These are phyloP conservation scores for Oikopleura vanhoeffeni DNA, from an alignment of 23 tunicate species.

Conservation along the genomic window DNA sequence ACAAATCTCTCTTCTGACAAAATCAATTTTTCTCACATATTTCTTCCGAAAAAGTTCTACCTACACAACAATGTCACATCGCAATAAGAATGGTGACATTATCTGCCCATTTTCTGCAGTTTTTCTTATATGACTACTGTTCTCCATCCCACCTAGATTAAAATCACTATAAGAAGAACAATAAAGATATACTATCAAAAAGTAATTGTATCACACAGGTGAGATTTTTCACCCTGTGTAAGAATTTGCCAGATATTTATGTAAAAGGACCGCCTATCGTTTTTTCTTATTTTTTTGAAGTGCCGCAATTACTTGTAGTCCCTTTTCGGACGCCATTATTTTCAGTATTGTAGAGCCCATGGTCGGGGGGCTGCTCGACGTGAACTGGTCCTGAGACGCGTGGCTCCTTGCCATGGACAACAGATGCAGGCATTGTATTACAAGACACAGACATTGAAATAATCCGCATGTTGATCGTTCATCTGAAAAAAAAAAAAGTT, in stretches of 20 bases:
- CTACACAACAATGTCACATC: no score
- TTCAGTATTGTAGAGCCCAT: slow-evolving; percentile 23
- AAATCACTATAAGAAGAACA: slow-evolving; percentile 7
- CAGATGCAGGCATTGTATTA: slow-evolving; percentile 34
- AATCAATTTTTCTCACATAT: no score
- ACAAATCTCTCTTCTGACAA: no score
- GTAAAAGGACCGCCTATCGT: background rate
- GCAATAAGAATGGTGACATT: background rate
- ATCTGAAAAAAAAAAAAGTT: background rate
- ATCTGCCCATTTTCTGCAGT: slow-evolving; percentile 11
- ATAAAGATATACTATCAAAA: background rate
- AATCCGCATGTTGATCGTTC: slow-evolving; percentile 24
- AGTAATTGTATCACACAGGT: no score
- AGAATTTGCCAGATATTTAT: no score
- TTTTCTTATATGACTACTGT: slow-evolving; percentile 1
- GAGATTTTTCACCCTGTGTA: no score
- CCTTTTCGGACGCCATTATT: background rate
- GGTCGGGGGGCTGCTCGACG: slow-evolving; percentile 28
- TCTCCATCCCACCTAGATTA: background rate
- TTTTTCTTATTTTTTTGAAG: background rate
- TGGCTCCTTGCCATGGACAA: slow-evolving; percentile 37
- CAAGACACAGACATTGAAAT: slow-evolving; percentile 34
- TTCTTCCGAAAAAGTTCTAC: no score
- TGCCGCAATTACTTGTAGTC: background rate
- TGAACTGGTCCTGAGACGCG: slow-evolving; percentile 25